Conservation (phyloP, 2,113 vertebrate genomes). For the Xenotilapia longispinis region DNA sequence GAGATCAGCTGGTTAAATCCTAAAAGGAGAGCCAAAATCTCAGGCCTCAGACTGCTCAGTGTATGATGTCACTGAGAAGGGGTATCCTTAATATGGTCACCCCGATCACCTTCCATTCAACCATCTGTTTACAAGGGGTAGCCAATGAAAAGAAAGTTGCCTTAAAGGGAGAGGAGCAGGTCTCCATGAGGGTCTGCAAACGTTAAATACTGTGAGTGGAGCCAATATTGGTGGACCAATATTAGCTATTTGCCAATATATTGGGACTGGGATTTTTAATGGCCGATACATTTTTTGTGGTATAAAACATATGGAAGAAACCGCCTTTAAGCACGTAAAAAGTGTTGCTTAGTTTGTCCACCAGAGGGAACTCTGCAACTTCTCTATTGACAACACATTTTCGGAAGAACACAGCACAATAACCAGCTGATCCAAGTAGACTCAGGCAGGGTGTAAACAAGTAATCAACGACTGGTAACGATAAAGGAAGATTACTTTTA, state of each 20-base stretch:
- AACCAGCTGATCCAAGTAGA: not conserved
- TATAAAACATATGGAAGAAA: not conserved
- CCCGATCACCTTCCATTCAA: not conserved
- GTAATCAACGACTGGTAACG: rapidly evolving
- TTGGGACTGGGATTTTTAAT: not conserved
- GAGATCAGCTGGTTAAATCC: not conserved
- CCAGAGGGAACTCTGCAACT: not conserved
- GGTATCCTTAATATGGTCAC: not conserved
- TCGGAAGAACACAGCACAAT: rapidly evolving
- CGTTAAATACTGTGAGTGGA: not conserved
- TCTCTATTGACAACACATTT: not conserved
- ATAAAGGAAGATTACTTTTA: not conserved
- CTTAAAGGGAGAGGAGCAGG: not conserved
- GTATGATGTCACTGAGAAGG: not conserved
- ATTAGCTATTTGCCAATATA: not conserved
- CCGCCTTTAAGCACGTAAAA: rapidly evolving
- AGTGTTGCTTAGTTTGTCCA: not conserved
- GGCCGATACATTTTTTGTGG: not conserved
- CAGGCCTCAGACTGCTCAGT: not conserved
- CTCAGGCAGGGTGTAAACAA: not conserved
- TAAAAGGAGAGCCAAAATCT: not conserved
- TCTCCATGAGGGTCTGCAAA: not conserved
- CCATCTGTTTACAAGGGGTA: not conserved
- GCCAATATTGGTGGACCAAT: not conserved
- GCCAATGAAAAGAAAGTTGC: not conserved